phyloP scores from a whole-genome alignment of 2,888 invertebrate genomes.

The Alentia gelatinosa region DNA sequence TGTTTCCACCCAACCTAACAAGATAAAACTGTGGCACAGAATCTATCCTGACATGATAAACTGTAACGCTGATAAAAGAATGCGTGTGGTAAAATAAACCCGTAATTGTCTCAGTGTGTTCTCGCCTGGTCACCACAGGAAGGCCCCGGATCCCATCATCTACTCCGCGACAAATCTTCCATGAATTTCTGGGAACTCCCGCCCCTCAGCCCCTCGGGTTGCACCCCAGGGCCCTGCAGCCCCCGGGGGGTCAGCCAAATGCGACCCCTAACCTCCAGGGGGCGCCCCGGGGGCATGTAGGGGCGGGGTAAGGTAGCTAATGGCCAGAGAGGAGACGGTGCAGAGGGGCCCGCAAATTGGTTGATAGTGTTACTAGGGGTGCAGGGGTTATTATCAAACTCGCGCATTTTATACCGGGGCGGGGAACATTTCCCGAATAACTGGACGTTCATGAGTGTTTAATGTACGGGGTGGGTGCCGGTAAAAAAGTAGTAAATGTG shows the following conservation, averaged over 20 bases:
- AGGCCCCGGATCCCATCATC: background rate
- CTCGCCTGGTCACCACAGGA: background rate
- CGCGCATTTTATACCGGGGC: no score
- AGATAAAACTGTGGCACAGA: no score
- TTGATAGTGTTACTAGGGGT: background rate
- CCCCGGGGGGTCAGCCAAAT: background rate
- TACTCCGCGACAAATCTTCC: background rate
- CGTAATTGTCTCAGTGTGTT: background rate
- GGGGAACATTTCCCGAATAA: background rate
- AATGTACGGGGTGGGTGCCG: no score
- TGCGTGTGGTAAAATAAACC: no score
- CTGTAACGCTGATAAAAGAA: no score
- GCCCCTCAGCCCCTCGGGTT: background rate
- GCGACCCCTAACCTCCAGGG: background rate
- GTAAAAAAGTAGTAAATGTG: no score
- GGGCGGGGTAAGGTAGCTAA: background rate
- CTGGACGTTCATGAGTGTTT: no score
- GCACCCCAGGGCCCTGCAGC: background rate
- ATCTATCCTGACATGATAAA: no score
- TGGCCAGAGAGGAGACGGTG: background rate
- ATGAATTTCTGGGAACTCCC: constrained; percentile 1
- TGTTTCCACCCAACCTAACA: no score
- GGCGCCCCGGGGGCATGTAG: background rate
- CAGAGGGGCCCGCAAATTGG: background rate
- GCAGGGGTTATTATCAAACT: background rate